Evolutionary conservation across 2,888 invertebrate genomes (phyloP), one percentile per base, ranked within the genome.

Genomic region (Rosalia funebris): DNA sequence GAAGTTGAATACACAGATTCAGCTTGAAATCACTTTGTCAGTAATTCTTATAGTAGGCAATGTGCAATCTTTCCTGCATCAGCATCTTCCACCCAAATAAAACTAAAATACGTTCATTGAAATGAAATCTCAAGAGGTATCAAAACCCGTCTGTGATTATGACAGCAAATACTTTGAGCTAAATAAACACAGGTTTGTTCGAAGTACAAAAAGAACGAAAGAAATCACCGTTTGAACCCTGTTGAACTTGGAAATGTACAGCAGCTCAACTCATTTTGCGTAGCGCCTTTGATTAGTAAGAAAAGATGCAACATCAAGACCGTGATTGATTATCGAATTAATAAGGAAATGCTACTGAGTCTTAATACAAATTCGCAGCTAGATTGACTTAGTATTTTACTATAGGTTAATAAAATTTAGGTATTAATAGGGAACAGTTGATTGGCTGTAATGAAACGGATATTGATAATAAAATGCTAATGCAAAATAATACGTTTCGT

Each of bases 321-420:
- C 42, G 37, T 20, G 47, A 57, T 36, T 19, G 48, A 36, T 47
- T 54, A 60, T 60, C 55, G 48, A 48, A 37, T 15, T 53, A 59
- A 53, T 53, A 37, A 59, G 31, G 45, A 36, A 36, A 59, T 42
- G 47, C n/a, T n/a, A n/a, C n/a, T n/a, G n/a, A n/a, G n/a, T n/a
- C n/a, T n/a, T n/a, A n/a, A n/a, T n/a, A n/a, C n/a, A n/a, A n/a
- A n/a, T n/a, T n/a, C n/a, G n/a, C n/a, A n/a, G n/a, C n/a, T n/a
- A n/a, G n/a, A n/a, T n/a, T n/a, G n/a, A n/a, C n/a, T n/a, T n/a
- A n/a, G n/a, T n/a, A n/a, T n/a, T n/a, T n/a, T n/a, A n/a, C n/a
- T n/a, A n/a, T n/a, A n/a, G n/a, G n/a, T n/a, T n/a, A n/a, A n/a
- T n/a, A n/a, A n/a, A n/a, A n/a, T n/a, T n/a, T n/a, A n/a, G n/a